Conservation (phyloP, 2,797 vertebrate genomes). For the Bufotes viridis region DNA sequence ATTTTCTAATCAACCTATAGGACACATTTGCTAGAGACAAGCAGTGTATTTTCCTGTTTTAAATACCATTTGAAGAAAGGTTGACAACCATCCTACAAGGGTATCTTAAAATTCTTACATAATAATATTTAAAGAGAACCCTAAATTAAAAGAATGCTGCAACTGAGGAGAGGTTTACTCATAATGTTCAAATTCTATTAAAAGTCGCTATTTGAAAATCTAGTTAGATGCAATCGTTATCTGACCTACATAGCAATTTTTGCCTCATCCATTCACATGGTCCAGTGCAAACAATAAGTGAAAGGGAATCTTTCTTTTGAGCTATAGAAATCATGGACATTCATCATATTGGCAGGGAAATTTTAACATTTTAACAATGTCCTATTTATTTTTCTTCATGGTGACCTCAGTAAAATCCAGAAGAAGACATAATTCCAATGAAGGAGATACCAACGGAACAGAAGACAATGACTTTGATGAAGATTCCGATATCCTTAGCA, state of each 20-base stretch:
- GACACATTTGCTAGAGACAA: no score
- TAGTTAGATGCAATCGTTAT: no score
- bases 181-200: no score
- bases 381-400: not conserved
- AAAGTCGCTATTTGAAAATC: no score
- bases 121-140: not conserved
- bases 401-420: slow-evolving; percentile 12
- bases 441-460: slow-evolving; percentile 62
- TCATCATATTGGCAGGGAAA: not conserved
- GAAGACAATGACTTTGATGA: slow-evolving; percentile 52
- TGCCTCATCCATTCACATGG: no score
- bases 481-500: slow-evolving; percentile 57
- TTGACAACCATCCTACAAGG: not conserved
- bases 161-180: no score
- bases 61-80: no score
- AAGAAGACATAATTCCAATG: slow-evolving; percentile 69
- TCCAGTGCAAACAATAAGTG: no score
- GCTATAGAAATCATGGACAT: no score
- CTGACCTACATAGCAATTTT: no score
- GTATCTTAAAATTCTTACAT: not conserved
- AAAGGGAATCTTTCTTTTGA: no score
- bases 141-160: not conserved
- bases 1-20: not conserved
- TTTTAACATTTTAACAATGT: not conserved
- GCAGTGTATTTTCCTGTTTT: no score